Conservation (phyloP, 2,888 invertebrate species). For the Proisotoma minuta region DNA sequence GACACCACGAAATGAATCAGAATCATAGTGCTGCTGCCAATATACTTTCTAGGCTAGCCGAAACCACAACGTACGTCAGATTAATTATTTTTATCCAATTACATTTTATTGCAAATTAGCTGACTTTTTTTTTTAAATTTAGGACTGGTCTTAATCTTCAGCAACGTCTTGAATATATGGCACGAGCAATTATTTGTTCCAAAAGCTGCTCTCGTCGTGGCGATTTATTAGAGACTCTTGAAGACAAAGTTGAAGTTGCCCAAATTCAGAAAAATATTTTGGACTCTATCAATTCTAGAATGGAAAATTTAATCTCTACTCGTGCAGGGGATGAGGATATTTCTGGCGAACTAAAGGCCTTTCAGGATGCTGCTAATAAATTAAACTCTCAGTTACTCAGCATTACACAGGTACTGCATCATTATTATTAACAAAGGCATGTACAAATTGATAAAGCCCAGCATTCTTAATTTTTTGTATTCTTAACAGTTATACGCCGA, state of each 20-base stretch:
- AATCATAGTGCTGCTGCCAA: constrained; percentile 90
- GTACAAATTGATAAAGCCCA: not conserved
- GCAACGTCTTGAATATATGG: constrained; percentile 83
- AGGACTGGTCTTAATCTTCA: constrained; percentile 70
- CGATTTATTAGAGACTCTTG: constrained; percentile 77
- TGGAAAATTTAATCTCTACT: constrained; percentile 51
- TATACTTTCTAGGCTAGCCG: constrained; percentile 81
- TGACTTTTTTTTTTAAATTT: constrained; percentile 48
- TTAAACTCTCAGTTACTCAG: constrained; percentile 78
- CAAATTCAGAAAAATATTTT: constrained; percentile 66
- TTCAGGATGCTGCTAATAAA: constrained; percentile 60
- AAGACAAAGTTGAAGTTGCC: constrained; percentile 89
- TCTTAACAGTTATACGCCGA: constrained; percentile 71
- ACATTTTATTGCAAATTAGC: not conserved
- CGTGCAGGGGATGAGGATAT: constrained; percentile 46
- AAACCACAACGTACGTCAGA: constrained; percentile 53
- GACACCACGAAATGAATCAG: constrained; percentile 86
- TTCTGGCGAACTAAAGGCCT: constrained; percentile 31
- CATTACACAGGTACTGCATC: constrained; percentile 80
- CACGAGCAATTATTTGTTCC: constrained; percentile 91
- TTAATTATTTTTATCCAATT: not conserved
- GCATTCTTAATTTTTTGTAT: not conserved
- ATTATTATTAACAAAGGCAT: too few relatives aligned
- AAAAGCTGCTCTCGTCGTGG: constrained; percentile 73
- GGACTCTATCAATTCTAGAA: constrained; percentile 59